Evolutionary conservation across 2,113 vertebrate species (phyloP).

Genomic region (Cheilinus undulatus): DNA sequence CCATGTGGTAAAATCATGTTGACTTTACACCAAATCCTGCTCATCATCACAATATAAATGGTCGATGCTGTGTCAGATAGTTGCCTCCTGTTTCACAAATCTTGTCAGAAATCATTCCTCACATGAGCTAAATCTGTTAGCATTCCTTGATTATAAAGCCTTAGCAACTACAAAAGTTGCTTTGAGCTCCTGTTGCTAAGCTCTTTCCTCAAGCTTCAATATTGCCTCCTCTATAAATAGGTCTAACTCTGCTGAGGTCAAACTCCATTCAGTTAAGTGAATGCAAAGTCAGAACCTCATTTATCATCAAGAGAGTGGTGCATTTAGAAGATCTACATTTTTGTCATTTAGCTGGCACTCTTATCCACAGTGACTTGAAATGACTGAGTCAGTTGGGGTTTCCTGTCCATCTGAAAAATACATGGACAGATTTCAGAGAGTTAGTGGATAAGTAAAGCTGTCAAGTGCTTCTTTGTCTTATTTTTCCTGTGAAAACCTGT

Average conservation of each 20-base stretch:
- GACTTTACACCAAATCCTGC: too few relatives aligned
- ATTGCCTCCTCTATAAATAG: slow-evolving; percentile 66
- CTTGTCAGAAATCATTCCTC: slow-evolving; percentile 28
- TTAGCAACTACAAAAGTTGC: slow-evolving; percentile 70
- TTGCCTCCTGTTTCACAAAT: slow-evolving; percentile 40
- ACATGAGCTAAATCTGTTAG: slow-evolving; percentile 34
- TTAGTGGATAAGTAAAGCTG: slow-evolving; percentile 1
- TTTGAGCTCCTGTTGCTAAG: slow-evolving; percentile 68
- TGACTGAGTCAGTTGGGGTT: slow-evolving; percentile 4
- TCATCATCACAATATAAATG: too few relatives aligned
- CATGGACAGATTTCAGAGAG: background rate
- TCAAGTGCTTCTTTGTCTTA: background rate
- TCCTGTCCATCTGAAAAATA: background rate
- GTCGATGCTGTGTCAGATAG: too few relatives aligned
- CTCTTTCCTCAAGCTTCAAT: slow-evolving; percentile 45
- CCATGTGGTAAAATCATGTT: too few relatives aligned
- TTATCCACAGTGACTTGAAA: background rate
- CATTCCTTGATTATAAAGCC: slow-evolving; percentile 58
- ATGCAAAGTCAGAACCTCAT: slow-evolving; percentile 36
- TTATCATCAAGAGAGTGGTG: slow-evolving; percentile 28
- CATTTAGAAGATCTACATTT: slow-evolving; percentile 51
- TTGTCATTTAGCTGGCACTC: slow-evolving; percentile 22
- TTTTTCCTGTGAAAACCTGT: background rate
- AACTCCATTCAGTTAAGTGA: slow-evolving; percentile 43
- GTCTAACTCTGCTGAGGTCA: slow-evolving; percentile 56